Base-by-base conservation (phyloP, 2,113 vertebrate genomes). In the Euleptes europaea region DNA sequence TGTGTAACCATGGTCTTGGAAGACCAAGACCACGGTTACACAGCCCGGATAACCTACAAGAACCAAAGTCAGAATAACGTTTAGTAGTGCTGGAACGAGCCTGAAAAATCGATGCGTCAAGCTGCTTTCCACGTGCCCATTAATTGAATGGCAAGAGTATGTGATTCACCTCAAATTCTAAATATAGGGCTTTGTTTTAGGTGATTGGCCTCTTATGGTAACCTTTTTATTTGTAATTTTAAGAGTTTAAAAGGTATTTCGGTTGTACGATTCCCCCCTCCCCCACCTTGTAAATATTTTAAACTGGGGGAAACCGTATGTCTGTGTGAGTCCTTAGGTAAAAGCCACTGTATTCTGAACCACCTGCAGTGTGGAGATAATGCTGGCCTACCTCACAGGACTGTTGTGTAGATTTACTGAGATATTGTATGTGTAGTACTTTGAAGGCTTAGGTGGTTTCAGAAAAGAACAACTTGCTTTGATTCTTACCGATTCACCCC, bases 161-260 rank as follows among this genome's bases (percentile, higher is more conserved):
- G 28, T 80, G 44, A 0, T 6, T 26, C 26, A 11, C 31, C 40
- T 85, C 0, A 0, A 65, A 44, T 83, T 73, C 65, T 23, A 65
- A 15, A 74, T 40, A 0, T 40, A 74, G 38, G 49, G 11, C 70
- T 3, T 26, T 49, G 49, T 57, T 21, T 63, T 86, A 12, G 63
- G 28, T 38, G 4, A 15, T 77, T 51, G 57, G 0, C 70, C n/a
- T 51, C 44, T 33, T 19, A 40, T 19, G 84, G 42, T 7, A 28
- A 86, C 78, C 3, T 1, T 17, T 47, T 79, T 10, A 54, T 67
- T 79, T 42, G 23, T 42, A 13, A 28, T 47, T 73, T 78, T 54
- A 65, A 78, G 81, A 73, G 13, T 85, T 74, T n/a, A 63, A 40
- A 21, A 77, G 73, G 60, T 81, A 69, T 86, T 86, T 86, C 65